Conservation (phyloP, 2,888 invertebrate species). For the Anthophora plumipes region DNA sequence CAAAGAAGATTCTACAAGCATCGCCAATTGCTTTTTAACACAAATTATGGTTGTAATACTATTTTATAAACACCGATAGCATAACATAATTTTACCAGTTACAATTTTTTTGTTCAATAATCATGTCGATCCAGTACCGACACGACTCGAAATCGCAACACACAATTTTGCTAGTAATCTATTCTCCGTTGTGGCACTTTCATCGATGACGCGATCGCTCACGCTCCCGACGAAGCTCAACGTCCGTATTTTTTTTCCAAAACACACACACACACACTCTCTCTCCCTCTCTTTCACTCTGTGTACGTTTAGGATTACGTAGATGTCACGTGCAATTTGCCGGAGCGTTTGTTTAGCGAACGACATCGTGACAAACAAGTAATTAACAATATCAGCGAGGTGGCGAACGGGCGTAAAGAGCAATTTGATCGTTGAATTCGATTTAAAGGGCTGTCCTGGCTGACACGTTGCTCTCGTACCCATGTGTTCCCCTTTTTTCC, state of each 20-base stretch:
- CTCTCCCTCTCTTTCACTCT: background rate
- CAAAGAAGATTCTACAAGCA: no score
- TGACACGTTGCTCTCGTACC: background rate
- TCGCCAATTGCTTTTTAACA: no score
- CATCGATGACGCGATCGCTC: background rate
- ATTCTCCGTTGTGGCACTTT: no score
- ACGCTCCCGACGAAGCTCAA: background rate
- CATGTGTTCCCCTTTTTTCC: background rate
- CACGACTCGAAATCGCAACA: background rate
- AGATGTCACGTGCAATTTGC: constrained; percentile 51
- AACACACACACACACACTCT: no score
- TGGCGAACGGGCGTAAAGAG: constrained; percentile 44
- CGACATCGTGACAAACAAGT: constrained; percentile 57
- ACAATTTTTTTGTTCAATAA: no score
- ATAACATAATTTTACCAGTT: no score
- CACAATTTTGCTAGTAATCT: no score
- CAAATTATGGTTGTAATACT: no score
- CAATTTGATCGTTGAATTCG: constrained; percentile 51
- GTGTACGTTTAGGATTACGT: constrained; percentile 54
- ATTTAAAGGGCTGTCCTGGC: constrained; percentile 44
- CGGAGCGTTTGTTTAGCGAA: constrained; percentile 48
- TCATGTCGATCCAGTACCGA: background rate
- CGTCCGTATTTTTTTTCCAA: background rate
- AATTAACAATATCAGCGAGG: constrained; percentile 52
- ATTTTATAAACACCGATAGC: no score